Percentiles rank a stretch among this genome's conserved stretches.
phyloP scores from a whole-genome alignment of 2,797 vertebrate genomes.

The Intellagama lesueurii region DNA sequence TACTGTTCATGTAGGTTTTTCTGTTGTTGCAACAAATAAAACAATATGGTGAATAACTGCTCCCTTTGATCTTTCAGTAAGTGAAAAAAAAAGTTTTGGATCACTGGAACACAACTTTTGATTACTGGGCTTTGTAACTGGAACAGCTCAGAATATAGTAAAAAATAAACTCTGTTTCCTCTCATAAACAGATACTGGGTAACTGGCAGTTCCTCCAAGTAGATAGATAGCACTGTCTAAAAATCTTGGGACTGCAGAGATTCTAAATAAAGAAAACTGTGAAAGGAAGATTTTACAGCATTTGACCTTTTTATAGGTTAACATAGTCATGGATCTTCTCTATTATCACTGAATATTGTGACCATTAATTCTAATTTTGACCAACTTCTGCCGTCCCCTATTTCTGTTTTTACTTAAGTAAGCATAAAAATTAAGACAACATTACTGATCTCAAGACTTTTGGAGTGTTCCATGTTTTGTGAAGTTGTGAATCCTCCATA shows the following conservation, averaged over 20 bases:
- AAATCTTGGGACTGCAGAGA: neutral
- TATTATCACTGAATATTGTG: neutral
- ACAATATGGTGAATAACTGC: too few relatives aligned
- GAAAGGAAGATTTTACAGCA: neutral
- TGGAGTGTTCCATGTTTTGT: neutral
- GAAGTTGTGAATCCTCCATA: neutral
- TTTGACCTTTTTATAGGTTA: neutral
- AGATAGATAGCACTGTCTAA: neutral
- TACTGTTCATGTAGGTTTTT: neutral
- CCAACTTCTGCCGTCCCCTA: neutral
- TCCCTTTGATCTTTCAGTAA: conserved; percentile 1
- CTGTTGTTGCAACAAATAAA: neutral
- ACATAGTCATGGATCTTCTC: neutral
- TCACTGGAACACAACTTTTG: neutral
- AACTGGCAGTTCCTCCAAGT: neutral
- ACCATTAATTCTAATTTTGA: neutral
- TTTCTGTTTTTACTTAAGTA: neutral
- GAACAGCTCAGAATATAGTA: neutral
- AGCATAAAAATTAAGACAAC: neutral
- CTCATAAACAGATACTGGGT: neutral
- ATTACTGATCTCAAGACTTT: neutral
- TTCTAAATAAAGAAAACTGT: neutral
- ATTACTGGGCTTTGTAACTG: neutral
- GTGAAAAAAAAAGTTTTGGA: neutral
- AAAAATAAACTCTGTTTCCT: neutral